phyloP scores from a whole-genome alignment of 1,140 invertebrate genomes.

The Hylaeus anthracinus region DNA sequence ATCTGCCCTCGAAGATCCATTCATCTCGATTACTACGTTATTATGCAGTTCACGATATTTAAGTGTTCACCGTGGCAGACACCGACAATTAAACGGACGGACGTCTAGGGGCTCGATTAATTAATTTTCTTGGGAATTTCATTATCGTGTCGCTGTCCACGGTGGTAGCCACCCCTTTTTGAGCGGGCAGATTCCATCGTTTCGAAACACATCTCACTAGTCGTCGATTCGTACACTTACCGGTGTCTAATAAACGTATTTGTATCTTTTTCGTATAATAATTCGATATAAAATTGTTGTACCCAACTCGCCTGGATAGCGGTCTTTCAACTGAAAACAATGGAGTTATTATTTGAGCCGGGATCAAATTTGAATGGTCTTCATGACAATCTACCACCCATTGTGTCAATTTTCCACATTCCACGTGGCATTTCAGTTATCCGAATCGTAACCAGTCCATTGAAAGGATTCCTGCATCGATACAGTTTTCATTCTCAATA shows the following conservation, averaged over 20 bases:
- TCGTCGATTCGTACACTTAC: neutral
- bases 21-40: constrained; percentile 15
- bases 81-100: constrained; percentile 28
- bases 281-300: neutral
- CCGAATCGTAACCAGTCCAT: neutral
- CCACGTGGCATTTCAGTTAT: neutral
- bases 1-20: neutral
- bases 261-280: neutral
- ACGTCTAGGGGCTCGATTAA: constrained; percentile 54
- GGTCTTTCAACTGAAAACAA: neutral
- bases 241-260: neutral
- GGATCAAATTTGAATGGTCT: neutral
- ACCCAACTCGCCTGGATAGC: neutral
- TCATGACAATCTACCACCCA: neutral
- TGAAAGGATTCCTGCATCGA: neutral
- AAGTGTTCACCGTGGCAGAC: constrained; percentile 11
- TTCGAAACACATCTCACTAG: neutral
- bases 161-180: neutral
- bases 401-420: no score
- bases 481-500: neutral
- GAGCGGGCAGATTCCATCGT: neutral
- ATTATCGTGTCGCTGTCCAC: constrained; percentile 24
- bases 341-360: neutral
- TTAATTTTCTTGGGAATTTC: constrained; percentile 62
- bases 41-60: constrained; percentile 6